A percentile compares a stretch with the other conserved stretches of the same genome.
phyloP scores from a whole-genome alignment of 2,888 invertebrate species.

The Antitype chi region DNA sequence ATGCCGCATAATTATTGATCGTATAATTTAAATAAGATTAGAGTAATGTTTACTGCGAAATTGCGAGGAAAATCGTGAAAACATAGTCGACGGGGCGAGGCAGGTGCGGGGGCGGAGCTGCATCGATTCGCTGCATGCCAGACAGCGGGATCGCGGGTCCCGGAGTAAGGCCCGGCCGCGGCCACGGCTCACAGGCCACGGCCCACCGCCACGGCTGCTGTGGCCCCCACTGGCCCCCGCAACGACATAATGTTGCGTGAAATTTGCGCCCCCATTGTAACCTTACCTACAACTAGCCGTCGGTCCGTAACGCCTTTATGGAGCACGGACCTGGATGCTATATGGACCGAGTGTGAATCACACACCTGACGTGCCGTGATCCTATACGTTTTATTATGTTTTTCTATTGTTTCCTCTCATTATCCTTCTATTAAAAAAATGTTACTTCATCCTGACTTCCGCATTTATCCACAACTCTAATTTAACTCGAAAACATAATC shows the following conservation, averaged over 20 bases:
- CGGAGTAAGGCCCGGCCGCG: slow-evolving; percentile 58
- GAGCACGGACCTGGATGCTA: slow-evolving; percentile 76
- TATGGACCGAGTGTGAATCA: slow-evolving; percentile 73
- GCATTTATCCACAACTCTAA: background rate
- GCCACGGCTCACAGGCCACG: slow-evolving; percentile 61
- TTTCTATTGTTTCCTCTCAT: slow-evolving; percentile 21
- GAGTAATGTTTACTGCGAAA: slow-evolving; percentile 47
- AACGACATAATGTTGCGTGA: slow-evolving; percentile 88
- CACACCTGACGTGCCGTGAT: slow-evolving; percentile 60
- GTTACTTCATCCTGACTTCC: background rate
- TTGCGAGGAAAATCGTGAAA: slow-evolving; percentile 68
- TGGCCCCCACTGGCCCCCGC: slow-evolving; percentile 64
- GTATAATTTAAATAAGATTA: slow-evolving; percentile 26
- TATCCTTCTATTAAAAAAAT: background rate
- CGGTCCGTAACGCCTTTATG: slow-evolving; percentile 77
- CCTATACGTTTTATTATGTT: slow-evolving; percentile 26
- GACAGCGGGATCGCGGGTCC: slow-evolving; percentile 69
- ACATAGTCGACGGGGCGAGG: slow-evolving; percentile 68
- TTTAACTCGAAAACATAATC: background rate
- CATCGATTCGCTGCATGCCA: slow-evolving; percentile 84
- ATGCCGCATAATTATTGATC: slow-evolving; percentile 7
- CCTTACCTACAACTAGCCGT: slow-evolving; percentile 77
- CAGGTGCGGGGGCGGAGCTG: slow-evolving; percentile 79
- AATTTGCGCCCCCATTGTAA: slow-evolving; percentile 86
- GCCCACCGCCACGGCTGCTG: slow-evolving; percentile 57